Evolutionary conservation across 2,797 vertebrate species (phyloP).

Genomic region (Diplodus puntazzo): DNA sequence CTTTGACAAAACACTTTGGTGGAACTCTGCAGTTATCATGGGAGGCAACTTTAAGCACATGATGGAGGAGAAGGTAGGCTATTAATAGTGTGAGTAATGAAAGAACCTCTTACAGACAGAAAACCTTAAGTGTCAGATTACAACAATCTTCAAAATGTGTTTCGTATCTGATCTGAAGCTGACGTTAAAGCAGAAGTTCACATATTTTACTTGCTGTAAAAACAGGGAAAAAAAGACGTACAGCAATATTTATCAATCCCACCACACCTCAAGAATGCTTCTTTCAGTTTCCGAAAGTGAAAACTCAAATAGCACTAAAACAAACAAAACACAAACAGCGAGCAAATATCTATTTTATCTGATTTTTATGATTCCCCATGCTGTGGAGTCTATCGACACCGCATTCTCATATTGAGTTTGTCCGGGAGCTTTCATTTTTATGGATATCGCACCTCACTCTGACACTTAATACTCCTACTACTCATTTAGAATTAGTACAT

Average conservation of each 20-base stretch:
- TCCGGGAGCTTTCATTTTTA: neutral
- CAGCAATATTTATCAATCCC: neutral
- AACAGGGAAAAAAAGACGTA: neutral
- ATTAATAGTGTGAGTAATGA: conserved; percentile 15
- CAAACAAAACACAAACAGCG: neutral
- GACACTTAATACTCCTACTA: neutral
- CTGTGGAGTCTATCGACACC: conserved; percentile 5
- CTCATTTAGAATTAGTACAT: neutral
- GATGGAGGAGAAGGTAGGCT: conserved; percentile 28
- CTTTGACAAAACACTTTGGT: conserved; percentile 29
- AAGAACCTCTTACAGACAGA: conserved; percentile 14
- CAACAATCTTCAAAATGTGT: neutral
- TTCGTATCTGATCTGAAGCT: neutral
- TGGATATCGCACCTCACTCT: neutral
- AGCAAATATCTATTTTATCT: neutral
- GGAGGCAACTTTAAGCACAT: conserved; percentile 16
- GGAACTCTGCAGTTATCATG: conserved; percentile 18
- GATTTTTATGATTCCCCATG: neutral
- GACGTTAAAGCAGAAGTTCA: neutral
- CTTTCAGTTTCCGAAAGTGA: neutral
- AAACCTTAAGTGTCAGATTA: neutral
- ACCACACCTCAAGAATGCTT: neutral
- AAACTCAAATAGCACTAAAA: neutral
- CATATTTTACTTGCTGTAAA: neutral
- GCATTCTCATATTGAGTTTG: neutral